Evolutionary conservation across 1,140 invertebrate species (phyloP).

Genomic region (Metopolophium dirhodum): DNA sequence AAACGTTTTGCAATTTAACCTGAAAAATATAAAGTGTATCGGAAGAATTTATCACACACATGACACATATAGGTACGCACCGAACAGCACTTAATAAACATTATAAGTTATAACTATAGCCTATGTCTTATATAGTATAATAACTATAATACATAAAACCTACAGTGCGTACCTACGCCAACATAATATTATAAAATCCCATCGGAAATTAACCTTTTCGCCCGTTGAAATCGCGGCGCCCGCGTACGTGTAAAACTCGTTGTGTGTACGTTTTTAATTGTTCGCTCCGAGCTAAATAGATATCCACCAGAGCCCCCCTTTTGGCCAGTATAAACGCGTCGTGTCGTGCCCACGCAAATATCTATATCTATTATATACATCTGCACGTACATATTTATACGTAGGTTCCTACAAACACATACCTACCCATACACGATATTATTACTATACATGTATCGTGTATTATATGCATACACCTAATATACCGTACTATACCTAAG

Average conservation of each 20-base stretch:
- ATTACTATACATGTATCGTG: too few species aligned
- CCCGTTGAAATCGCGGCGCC: neutral
- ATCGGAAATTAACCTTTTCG: constrained; percentile 11
- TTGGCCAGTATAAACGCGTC: neutral
- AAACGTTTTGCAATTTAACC: neutral
- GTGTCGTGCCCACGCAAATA: constrained; percentile 26
- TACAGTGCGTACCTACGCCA: constrained; percentile 5
- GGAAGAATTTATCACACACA: neutral
- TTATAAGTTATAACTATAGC: neutral
- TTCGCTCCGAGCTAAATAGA: constrained; percentile 11
- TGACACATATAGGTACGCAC: neutral
- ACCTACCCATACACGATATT: neutral
- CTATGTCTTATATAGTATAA: neutral
- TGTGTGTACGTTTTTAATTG: neutral
- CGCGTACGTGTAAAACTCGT: neutral
- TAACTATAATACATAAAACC: neutral
- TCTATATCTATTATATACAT: neutral
- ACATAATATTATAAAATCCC: neutral
- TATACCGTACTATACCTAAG: too few species aligned
- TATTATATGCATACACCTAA: too few species aligned
- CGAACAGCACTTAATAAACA: neutral
- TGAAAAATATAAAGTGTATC: neutral
- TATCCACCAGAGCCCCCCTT: neutral
- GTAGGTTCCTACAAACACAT: neutral
- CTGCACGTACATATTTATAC: neutral